These are phyloP conservation scores for Willowsia nigromaculata DNA, from an alignment of 2,888 invertebrate genomes.

Conservation along the genomic window DNA sequence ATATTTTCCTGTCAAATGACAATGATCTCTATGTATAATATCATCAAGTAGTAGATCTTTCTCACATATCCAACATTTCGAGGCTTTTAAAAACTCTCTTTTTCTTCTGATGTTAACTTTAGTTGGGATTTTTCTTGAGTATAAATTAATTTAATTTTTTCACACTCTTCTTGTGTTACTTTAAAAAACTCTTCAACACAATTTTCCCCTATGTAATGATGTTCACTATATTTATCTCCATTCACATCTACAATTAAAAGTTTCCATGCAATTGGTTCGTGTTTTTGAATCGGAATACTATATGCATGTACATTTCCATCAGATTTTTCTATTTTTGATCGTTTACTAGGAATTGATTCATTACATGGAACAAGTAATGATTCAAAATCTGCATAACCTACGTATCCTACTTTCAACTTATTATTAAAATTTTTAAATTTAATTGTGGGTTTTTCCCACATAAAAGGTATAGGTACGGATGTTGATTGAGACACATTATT, in stretches of 20 bases:
- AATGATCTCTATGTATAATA: conserved; percentile 29
- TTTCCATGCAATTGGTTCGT: background rate
- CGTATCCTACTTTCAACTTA: conserved; percentile 8
- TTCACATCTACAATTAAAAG: background rate
- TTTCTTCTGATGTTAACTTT: background rate
- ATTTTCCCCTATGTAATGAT: conserved; percentile 17
- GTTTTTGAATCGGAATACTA: background rate
- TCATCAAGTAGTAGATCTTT: background rate
- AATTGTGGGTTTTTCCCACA: background rate
- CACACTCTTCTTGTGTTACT: background rate
- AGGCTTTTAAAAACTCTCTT: background rate
- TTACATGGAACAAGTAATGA: background rate
- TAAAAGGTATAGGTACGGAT: background rate
- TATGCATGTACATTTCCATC: background rate
- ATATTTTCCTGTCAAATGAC: conserved; percentile 10
- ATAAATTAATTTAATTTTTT: background rate
- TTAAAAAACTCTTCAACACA: conserved; percentile 17
- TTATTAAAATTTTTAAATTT: conserved; percentile 22
- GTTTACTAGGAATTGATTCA: background rate
- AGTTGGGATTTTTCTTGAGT: background rate
- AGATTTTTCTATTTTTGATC: background rate
- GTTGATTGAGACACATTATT: background rate
- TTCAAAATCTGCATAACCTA: conserved; percentile 42
- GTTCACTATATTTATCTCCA: conserved; percentile 32
- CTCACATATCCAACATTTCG: conserved; percentile 17